Base-by-base conservation (phyloP, 64 coral and sea anemone species). In the Porites australiensis region DNA sequence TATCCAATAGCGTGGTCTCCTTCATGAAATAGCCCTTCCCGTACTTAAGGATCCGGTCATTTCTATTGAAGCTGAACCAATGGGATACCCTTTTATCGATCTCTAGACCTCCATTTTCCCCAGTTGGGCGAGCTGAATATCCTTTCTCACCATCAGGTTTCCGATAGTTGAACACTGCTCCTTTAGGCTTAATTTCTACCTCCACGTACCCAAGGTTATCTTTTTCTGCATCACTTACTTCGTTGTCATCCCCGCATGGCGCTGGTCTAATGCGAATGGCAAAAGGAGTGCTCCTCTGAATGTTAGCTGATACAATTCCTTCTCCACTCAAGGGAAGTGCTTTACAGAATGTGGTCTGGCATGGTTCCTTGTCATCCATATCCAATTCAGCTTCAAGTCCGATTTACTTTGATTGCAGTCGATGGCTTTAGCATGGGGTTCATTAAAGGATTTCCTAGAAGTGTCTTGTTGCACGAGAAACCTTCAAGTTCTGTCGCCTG, bases 11-110 rank as follows among this genome's bases (percentile, higher is more conserved):
- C 6, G 50, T 88, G 27, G 86, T 88, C 9, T 58, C 18, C 49
- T 88, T 72, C 86, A 88, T 88, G 55, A 73, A 58, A 43, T 88
- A 88, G 5, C 86, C 86, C 16, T 88, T 88, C 0, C 54, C 86
- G 58, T 88, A 88, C 86, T 75, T 88, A 0, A 88, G 15, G 8
- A 88, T 1, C 70, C 71, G 76, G 13, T 58, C 52, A 48, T 88
- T 63, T 2, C 86, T 54, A 45, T 88, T 76, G 23, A 77, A 78
- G 16, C 73, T 77, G 72, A 53, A 61, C 87, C 87, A 89, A 19
- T 89, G 67, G 14, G 87, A 81, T 44, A 81, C 78, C 52, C 44
- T 81, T 58, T 44, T 81, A 14, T 44, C 55, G 0, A 43, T 22
- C 21, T 70, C 66, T 70, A 70, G 66, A 70, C 66, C 66, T 70